Base-by-base conservation (phyloP, 92 coral and sea anemone genomes). In the Meandrina meandrites region DNA sequence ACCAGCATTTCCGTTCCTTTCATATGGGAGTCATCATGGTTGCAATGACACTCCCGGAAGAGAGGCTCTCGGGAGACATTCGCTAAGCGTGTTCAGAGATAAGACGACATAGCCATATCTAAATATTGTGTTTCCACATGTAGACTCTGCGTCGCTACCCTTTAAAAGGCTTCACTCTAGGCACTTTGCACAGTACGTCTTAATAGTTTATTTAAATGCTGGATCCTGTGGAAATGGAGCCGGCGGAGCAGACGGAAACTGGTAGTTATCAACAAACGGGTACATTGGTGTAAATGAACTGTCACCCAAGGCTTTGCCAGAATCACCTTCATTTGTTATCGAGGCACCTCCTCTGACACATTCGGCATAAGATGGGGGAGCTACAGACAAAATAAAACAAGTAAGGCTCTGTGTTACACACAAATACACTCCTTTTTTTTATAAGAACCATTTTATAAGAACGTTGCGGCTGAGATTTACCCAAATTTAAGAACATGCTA, bases 301-400 rank as follows among this genome's bases (percentile, higher is more conserved):
- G 82, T 96, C 95, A 7, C 98, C 98, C 96, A 96, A 85, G 47
- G 92, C 88, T 45, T 94, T 96, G 22, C 91, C 92, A 13, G 93
- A 81, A 78, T 84, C 82, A 42, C 89, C 98, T 16, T 90, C 98
- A 36, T 89, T 84, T 42, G 92, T 84, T 19, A 94, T 94, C 18
- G 93, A 91, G 4, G 93, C 95, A 37, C 95, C 94, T 5, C 98
- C 96, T 32, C 79, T 86, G 5, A 96, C 92, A 70, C 93, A 90
- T 79, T 96, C 98, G 0, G 96, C 98, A 75, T 96, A 96, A 15
- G 98, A 90, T 3, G 98, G 98, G 16, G 98, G 98, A 8, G 94
- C 98, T 94, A 81, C 40, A 86, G 84, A 1, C 18, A 81, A 79
- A 78, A 73, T 28, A 17, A 85, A 2, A 50, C 68, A 19, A 80